Conservation (phyloP, 2,888 invertebrate genomes). For the Lasioglossum morio region DNA sequence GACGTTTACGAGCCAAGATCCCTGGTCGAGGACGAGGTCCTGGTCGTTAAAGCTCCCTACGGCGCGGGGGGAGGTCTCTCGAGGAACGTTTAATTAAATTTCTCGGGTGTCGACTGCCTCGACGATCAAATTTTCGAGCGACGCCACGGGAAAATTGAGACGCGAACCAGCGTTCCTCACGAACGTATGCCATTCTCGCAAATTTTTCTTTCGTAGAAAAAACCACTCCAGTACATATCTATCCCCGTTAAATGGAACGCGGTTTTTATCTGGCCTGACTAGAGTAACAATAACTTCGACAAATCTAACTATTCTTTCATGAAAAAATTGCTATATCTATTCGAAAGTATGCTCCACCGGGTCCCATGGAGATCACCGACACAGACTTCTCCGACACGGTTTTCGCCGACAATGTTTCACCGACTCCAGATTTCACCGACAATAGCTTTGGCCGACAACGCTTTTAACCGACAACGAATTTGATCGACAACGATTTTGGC, state of each 20-base stretch:
- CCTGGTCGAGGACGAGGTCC: slow-evolving; percentile 29
- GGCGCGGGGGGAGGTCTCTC: slow-evolving; percentile 22
- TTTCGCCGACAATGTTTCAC: no score
- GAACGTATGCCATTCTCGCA: neutral
- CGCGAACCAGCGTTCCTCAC: neutral
- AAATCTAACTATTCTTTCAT: neutral
- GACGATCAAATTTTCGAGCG: neutral
- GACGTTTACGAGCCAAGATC: slow-evolving; percentile 70
- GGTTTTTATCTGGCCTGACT: neutral
- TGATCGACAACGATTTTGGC: no score
- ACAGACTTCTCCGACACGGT: no score
- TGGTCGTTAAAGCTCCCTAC: slow-evolving; percentile 62
- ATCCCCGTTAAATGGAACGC: rapidly evolving
- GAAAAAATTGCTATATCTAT: neutral
- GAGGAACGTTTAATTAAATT: slow-evolving; percentile 52
- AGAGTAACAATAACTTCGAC: neutral
- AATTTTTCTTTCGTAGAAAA: neutral
- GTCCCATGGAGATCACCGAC: no score
- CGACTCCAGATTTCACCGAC: no score
- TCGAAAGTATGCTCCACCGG: neutral
- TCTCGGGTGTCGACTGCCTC: slow-evolving; percentile 19
- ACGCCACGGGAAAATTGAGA: slow-evolving; percentile 2
- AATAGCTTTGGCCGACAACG: no score
- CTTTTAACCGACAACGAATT: no score
- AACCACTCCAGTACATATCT: neutral